These are phyloP conservation scores for Aulostomus chinensis DNA, from an alignment of 2,797 vertebrate genomes.

Conservation along the genomic window DNA sequence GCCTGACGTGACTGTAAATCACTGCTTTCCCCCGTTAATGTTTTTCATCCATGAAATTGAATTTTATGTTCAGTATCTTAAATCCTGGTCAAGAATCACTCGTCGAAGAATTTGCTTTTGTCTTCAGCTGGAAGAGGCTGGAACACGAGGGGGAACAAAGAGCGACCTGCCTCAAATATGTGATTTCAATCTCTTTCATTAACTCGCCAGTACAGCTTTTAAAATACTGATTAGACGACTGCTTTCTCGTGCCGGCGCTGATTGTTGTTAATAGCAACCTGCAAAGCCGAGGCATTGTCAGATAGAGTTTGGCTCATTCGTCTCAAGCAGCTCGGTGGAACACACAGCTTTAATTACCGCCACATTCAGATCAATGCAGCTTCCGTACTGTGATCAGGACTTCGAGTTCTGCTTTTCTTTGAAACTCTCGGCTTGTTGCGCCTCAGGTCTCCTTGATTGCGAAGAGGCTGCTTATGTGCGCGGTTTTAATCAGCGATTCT, in stretches of 20 bases:
- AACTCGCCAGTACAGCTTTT: slow-evolving; percentile 60
- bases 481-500: slow-evolving; percentile 43
- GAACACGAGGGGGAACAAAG: slow-evolving; percentile 31
- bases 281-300: slow-evolving; percentile 37
- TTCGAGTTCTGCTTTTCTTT: slow-evolving; percentile 27
- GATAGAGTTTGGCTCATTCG: slow-evolving; percentile 15
- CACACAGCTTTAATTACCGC: slow-evolving; percentile 59
- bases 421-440: slow-evolving; percentile 6
- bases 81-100: slow-evolving; percentile 24
- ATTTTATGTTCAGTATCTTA: slow-evolving; percentile 26
- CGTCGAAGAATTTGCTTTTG: slow-evolving; percentile 26
- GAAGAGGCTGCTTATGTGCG: slow-evolving; percentile 37
- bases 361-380: slow-evolving; percentile 48
- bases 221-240: slow-evolving; percentile 71
- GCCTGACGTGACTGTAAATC: slow-evolving; percentile 13
- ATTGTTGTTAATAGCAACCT: slow-evolving; percentile 74
- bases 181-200: slow-evolving; percentile 70
- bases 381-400: slow-evolving; percentile 38
- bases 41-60: slow-evolving; percentile 19
- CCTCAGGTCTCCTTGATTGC: slow-evolving; percentile 49
- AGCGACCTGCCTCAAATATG: slow-evolving; percentile 53
- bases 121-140: slow-evolving; percentile 23
- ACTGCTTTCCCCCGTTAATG: not conserved
- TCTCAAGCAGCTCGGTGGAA: slow-evolving; percentile 23
- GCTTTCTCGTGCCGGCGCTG: slow-evolving; percentile 47